Evolutionary conservation across 2,797 vertebrate genomes (phyloP), one percentile per base, ranked within the genome.

Genomic region (Molossus alvarezi): DNA sequence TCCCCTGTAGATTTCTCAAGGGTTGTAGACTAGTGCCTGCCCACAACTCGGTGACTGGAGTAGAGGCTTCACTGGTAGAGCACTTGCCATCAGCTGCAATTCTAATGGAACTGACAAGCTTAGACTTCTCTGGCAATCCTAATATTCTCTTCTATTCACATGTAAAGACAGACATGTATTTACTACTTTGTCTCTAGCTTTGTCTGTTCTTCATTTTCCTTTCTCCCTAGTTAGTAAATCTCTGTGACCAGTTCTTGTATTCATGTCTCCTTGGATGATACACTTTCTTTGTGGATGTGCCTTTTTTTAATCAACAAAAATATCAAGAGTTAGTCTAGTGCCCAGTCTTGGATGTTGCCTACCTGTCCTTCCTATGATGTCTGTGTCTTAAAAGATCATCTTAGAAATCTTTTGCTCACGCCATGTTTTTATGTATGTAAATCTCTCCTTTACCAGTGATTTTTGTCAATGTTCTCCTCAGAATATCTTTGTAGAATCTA

Each of bases 401-500:
- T 45, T 10, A 85, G 58, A 51, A 88, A 88, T n/a, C 3, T 6
- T 41, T 81, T 79, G 45, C 8, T 84, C 27, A 53, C 6, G 33
- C 3, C 0, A 20, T 76, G 10, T 58, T 29, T 86, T 37, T 21
- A 45, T 75, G 8, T 71, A 33, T 81, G 25, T 51, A 88, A 88
- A 53, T 57, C 27, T 13, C 27, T 13, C 29, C 25, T 79, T 84
- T 6, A 84, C 3, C n/a, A 53, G 10, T n/a, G 20, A 67, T 27
- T n/a, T 72, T 65, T 53, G 55, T 85, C 0, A 3, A 86, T 37
- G 3, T 91, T 20, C 23, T 77, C 23, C 33, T 86, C 27, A 69
- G 33, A 85, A 75, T 71, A 55, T 12, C 29, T 60, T 93, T 71
- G 4, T 81, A 88, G 84, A 72, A 64, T 93, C 27, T n/a, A 65